These are phyloP conservation scores for Synodontis membranacea DNA, from an alignment of 2,113 vertebrate genomes.

Conservation along the genomic window DNA sequence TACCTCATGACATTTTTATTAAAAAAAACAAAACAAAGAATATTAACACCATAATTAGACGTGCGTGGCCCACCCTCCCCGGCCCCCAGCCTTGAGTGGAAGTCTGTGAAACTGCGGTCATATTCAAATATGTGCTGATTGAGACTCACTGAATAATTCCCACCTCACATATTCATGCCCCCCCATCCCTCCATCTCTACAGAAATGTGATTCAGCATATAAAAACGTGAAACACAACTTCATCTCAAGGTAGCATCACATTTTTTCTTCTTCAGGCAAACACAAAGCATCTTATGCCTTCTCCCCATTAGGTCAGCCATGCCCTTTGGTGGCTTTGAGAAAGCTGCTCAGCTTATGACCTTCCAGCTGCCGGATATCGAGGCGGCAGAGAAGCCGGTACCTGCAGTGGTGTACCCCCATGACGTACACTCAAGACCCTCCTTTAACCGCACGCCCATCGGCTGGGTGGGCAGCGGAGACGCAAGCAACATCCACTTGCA, in stretches of 20 bases:
- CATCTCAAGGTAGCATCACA: neutral
- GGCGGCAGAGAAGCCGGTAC: constrained; percentile 78
- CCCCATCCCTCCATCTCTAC: too few relatives aligned
- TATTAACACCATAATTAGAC: too few relatives aligned
- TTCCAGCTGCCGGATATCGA: constrained; percentile 94
- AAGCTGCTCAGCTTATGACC: constrained; percentile 92
- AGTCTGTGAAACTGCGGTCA: too few relatives aligned
- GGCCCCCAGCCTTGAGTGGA: too few relatives aligned
- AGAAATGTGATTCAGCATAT: neutral
- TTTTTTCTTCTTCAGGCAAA: neutral
- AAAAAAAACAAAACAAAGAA: too few relatives aligned
- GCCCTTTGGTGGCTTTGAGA: constrained; percentile 93
- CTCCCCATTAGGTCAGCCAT: constrained; percentile 79
- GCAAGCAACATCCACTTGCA: constrained; percentile 82
- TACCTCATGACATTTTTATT: too few relatives aligned
- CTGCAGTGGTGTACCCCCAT: constrained; percentile 83
- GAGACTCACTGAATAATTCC: too few relatives aligned
- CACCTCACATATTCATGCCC: too few relatives aligned
- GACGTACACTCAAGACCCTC: constrained; percentile 87
- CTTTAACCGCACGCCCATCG: constrained; percentile 97
- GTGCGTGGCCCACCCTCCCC: too few relatives aligned
- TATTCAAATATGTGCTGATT: too few relatives aligned
- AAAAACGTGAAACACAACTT: neutral
- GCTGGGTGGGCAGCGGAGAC: constrained; percentile 89
- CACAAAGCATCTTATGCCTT: constrained; percentile 20